phyloP scores from a whole-genome alignment of 2,113 vertebrate genomes.

The Pollimyrus isidori region DNA sequence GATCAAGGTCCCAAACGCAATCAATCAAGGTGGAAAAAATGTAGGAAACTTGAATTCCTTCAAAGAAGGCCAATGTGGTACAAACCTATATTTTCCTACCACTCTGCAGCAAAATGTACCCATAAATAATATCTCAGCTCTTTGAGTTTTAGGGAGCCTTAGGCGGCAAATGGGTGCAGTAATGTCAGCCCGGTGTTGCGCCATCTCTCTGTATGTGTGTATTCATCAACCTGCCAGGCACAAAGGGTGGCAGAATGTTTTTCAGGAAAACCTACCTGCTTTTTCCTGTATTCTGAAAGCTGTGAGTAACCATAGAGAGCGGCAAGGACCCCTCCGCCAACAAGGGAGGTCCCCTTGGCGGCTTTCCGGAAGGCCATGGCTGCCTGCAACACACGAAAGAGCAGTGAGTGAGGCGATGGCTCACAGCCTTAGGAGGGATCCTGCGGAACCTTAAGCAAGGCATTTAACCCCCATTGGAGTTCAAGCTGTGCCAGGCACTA shows the following conservation, averaged over 20 bases:
- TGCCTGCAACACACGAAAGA: conserved; percentile 35
- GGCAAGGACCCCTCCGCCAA: conserved; percentile 66
- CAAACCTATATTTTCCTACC: not conserved
- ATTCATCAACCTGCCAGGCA: not conserved
- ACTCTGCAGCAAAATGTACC: not conserved
- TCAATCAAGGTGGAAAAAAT: not conserved
- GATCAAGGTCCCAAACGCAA: not conserved
- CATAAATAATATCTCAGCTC: not conserved
- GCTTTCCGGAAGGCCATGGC: conserved; percentile 71
- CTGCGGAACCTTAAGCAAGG: not conserved
- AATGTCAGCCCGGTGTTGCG: not conserved
- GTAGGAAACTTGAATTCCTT: not conserved
- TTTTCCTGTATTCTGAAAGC: conserved; percentile 62
- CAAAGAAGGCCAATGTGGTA: not conserved
- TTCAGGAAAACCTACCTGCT: conserved; percentile 56
- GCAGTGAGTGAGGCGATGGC: not conserved
- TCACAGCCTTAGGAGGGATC: not conserved
- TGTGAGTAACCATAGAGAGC: conserved; percentile 67
- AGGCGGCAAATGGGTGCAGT: not conserved
- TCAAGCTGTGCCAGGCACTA: not conserved
- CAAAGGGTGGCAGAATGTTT: not conserved
- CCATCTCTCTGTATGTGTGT: not conserved
- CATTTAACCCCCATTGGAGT: not conserved
- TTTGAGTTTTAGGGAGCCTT: not conserved
- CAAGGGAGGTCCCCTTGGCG: conserved; percentile 64